Base-by-base conservation (phyloP, 2,113 vertebrate genomes). In the Serilophus lunatus region DNA sequence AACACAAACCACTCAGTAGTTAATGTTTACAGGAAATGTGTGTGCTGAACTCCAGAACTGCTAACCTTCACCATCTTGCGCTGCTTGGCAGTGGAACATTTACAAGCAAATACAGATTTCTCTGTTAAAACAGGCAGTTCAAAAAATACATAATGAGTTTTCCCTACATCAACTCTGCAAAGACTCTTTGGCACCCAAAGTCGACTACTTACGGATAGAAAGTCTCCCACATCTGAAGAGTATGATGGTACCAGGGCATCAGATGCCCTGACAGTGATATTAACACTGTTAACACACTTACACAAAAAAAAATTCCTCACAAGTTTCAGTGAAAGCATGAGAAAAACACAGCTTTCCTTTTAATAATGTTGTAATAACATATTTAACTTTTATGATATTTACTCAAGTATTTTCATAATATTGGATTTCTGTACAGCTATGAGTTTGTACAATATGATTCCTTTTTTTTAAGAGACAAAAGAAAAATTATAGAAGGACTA, bases 291-390 rank as follows among this genome's bases (percentile, higher is more conserved):
- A 68, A 88, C 88, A 86, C 51, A 44, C 33, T 70, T 76, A 81
- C 5, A 28, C 18, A 18, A 38, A 45, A 89, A 66, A 66, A 12
- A 88, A 96, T 93, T 87, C 87, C 89, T 49, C 51, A 36, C 12
- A 20, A 35, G 72, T 89, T 89, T 71, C 89, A 84, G 69, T 76
- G 85, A 87, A 86, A 87, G 47, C 57, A 75, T 54, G 28, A 36
- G 31, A 82, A 92, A 36, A 24, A 74, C 44, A 66, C 82, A 66
- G 13, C 65, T 84, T 95, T 90, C 82, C 91, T 93, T 95, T 89
- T 70, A 81, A 60, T 28, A 96, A 94, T 66, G 59, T 64, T 82
- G 74, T 83, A 91, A 82, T 75, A 86, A 83, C 6, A 56, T 60
- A 50, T 56, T 84, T 85, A 64, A 83, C 70, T 91, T 84, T 91